phyloP scores from a whole-genome alignment of 2,113 vertebrate species.

The Ovibos moschatus region DNA sequence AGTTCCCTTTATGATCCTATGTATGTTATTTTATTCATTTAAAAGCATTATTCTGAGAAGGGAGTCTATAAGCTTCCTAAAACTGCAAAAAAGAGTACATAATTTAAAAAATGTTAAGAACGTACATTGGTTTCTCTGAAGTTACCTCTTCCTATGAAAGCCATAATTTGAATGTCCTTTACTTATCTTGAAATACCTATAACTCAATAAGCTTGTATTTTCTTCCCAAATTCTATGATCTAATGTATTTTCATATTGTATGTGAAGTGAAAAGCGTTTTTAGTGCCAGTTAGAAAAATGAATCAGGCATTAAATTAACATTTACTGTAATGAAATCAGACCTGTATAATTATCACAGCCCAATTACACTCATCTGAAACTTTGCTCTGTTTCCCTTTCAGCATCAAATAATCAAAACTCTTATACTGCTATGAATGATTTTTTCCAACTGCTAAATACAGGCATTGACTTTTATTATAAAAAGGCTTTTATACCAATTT shows the following conservation, averaged over 20 bases:
- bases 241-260: constrained; percentile 51
- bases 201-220: constrained; percentile 14
- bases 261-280: constrained; percentile 53
- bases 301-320: constrained; percentile 60
- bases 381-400: constrained; percentile 69
- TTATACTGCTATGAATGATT: constrained; percentile 20
- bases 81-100: neutral
- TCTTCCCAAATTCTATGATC: constrained; percentile 46
- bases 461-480: constrained; percentile 23
- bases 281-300: constrained; percentile 54
- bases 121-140: neutral
- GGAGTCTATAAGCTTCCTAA: neutral
- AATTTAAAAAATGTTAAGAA: constrained; percentile 7
- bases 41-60: neutral
- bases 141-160: neutral
- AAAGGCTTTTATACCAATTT: neutral
- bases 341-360: constrained; percentile 67
- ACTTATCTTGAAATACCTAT: constrained; percentile 18
- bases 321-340: constrained; percentile 75
- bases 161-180: neutral
- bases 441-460: constrained; percentile 39
- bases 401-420: constrained; percentile 68
- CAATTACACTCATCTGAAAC: constrained; percentile 75
- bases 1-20: neutral
- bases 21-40: neutral